Evolutionary conservation across 2,888 invertebrate species (phyloP).

Genomic region (Eupithecia exiguata): DNA sequence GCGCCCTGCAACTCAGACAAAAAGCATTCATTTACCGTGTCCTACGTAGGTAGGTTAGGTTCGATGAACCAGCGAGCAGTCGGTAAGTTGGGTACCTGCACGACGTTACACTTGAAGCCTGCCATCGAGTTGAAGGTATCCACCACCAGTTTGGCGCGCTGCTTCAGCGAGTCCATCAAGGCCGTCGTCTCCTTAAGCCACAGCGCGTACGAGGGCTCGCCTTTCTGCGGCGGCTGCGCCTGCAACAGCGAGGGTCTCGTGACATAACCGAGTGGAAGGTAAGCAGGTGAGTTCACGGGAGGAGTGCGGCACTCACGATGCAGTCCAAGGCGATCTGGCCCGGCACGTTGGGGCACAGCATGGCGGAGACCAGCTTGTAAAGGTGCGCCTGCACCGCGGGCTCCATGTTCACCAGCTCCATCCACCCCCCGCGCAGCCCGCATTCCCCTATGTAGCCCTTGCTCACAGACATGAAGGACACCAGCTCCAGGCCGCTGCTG

Average conservation of each 20-base stretch:
- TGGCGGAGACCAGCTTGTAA: slow-evolving; percentile 93
- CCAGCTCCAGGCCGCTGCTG: slow-evolving; percentile 90
- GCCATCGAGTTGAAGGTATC: slow-evolving; percentile 91
- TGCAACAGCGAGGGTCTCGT: neutral
- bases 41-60: neutral
- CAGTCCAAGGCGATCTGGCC: slow-evolving; percentile 96
- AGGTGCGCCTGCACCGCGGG: slow-evolving; percentile 89
- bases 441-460: slow-evolving; percentile 97
- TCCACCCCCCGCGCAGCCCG: slow-evolving; percentile 95
- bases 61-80: slow-evolving; percentile 23
- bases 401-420: slow-evolving; percentile 92
- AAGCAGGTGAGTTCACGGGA: neutral
- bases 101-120: slow-evolving; percentile 89
- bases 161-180: slow-evolving; percentile 82
- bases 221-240: slow-evolving; percentile 6
- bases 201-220: slow-evolving; percentile 87
- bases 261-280: neutral
- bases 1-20: slow-evolving; percentile 84
- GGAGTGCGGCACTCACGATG: slow-evolving; percentile 83
- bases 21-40: neutral
- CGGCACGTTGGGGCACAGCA: slow-evolving; percentile 93
- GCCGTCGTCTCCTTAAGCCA: slow-evolving; percentile 86
- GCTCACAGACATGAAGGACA: slow-evolving; percentile 96
- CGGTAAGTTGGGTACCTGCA: slow-evolving; percentile 66
- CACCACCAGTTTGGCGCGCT: slow-evolving; percentile 88